Percentiles rank a stretch among this genome's conserved stretches.
phyloP scores from a whole-genome alignment of 2,888 invertebrate genomes.

The Tuberolachnus salignus region DNA sequence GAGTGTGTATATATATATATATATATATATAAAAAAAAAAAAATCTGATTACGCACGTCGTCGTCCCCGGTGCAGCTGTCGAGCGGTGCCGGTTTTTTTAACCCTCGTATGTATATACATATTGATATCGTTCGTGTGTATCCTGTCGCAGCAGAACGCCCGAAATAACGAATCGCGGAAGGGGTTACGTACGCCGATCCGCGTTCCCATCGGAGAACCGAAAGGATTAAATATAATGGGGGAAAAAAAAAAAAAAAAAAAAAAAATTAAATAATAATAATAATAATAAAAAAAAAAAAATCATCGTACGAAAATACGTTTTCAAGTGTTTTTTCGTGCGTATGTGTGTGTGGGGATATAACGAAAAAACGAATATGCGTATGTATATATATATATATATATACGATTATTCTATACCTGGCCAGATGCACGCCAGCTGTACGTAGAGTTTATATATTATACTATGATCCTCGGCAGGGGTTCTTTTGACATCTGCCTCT shows the following conservation, averaged over 20 bases:
- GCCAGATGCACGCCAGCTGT: slow-evolving; percentile 50
- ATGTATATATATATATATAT: too few relatives aligned
- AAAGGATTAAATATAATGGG: slow-evolving; percentile 54
- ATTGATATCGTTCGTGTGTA: neutral
- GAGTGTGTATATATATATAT: neutral
- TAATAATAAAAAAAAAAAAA: neutral
- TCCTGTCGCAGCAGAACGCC: slow-evolving; percentile 22
- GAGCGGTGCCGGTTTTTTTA: slow-evolving; percentile 27
- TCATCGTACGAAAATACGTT: slow-evolving; percentile 50
- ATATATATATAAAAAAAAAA: neutral
- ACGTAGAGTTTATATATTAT: slow-evolving; percentile 9
- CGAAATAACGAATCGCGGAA: slow-evolving; percentile 47
- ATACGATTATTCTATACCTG: slow-evolving; percentile 43
- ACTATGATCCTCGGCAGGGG: slow-evolving; percentile 42
- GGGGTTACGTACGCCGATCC: slow-evolving; percentile 27
- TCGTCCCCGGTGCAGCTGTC: slow-evolving; percentile 30
- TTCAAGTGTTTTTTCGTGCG: slow-evolving; percentile 53
- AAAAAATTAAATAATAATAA: too few relatives aligned
- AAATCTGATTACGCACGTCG: slow-evolving; percentile 51
- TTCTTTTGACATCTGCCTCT: slow-evolving; percentile 31
- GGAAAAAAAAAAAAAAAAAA: slow-evolving; percentile 19
- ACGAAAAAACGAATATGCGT: neutral
- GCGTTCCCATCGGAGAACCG: slow-evolving; percentile 48
- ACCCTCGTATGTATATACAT: slow-evolving; percentile 24
- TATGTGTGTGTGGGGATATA: slow-evolving; percentile 9